Evolutionary conservation across 2,797 vertebrate genomes (phyloP).

Genomic region (Dermochelys coriacea): DNA sequence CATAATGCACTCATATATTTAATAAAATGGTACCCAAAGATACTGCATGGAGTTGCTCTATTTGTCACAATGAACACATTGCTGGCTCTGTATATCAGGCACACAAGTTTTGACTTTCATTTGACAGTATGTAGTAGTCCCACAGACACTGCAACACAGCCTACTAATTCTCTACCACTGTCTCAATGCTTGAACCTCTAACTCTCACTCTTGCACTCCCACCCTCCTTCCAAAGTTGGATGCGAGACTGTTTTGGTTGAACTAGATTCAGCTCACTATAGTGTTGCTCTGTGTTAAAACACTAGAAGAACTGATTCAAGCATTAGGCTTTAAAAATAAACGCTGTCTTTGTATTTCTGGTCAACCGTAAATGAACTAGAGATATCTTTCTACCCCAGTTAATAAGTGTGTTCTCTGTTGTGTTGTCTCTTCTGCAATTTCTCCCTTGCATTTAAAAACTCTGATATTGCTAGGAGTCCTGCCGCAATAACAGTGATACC

Average conservation of each 20-base stretch:
- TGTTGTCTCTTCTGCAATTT: not conserved
- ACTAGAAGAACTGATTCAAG: not conserved
- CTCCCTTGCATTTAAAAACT: not conserved
- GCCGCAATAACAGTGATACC: not conserved
- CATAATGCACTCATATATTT: not conserved
- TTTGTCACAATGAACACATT: constrained; percentile 28
- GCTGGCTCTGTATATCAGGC: constrained; percentile 27
- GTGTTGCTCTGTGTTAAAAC: not conserved
- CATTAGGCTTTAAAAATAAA: not conserved
- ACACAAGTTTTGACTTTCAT: not conserved
- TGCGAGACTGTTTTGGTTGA: not conserved
- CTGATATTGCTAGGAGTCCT: not conserved
- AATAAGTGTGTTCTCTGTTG: not conserved
- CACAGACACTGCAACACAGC: constrained; percentile 20
- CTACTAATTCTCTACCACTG: constrained; percentile 3
- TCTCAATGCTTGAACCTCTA: not conserved
- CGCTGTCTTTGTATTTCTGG: not conserved
- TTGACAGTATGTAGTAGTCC: constrained; percentile 28
- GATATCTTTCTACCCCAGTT: not conserved
- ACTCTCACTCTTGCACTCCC: not conserved
- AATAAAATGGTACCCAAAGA: not conserved
- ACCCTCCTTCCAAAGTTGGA: not conserved
- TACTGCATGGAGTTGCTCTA: not conserved
- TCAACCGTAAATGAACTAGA: not conserved
- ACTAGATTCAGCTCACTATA: not conserved